A percentile compares a stretch with the other conserved stretches of the same genome.
Evolutionary conservation across 2,113 vertebrate species (phyloP).

Genomic region (Peromyscus maniculatus): DNA sequence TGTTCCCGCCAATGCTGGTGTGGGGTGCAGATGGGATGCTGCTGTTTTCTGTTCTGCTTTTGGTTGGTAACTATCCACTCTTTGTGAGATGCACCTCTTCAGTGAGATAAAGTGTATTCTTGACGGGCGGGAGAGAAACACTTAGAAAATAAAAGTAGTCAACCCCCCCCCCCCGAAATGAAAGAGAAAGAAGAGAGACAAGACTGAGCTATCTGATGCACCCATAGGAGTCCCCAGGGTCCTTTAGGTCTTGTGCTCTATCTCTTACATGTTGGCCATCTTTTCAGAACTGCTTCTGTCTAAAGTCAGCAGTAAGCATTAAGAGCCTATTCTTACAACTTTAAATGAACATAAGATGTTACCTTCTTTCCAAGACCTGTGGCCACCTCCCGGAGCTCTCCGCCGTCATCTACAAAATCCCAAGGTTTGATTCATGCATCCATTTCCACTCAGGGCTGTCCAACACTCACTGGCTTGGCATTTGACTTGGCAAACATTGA

Average conservation of each 20-base stretch:
- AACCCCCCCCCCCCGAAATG: not conserved
- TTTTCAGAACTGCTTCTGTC: not conserved
- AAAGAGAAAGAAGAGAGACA: not conserved
- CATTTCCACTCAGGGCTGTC: not conserved
- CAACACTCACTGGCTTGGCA: not conserved
- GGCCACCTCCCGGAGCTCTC: not conserved
- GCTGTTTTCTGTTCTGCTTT: not conserved
- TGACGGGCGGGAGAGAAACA: not conserved
- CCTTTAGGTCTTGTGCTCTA: not conserved
- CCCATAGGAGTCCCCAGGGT: accelerated
- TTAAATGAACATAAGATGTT: not conserved
- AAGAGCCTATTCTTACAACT: not conserved
- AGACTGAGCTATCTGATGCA: not conserved
- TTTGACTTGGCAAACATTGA: not conserved
- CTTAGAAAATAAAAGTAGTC: not conserved
- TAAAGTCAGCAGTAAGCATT: not conserved
- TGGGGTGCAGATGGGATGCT: not conserved
- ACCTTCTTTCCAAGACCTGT: not conserved
- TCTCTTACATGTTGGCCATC: not conserved
- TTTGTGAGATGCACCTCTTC: not conserved
- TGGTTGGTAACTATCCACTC: not conserved
- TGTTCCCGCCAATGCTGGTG: not conserved
- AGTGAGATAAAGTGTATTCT: not conserved
- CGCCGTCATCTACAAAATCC: not conserved
- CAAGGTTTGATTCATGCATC: not conserved